Percentiles rank a stretch among this genome's conserved stretches.
phyloP scores from a whole-genome alignment of 2,797 vertebrate genomes.

The Molossus molossus region DNA sequence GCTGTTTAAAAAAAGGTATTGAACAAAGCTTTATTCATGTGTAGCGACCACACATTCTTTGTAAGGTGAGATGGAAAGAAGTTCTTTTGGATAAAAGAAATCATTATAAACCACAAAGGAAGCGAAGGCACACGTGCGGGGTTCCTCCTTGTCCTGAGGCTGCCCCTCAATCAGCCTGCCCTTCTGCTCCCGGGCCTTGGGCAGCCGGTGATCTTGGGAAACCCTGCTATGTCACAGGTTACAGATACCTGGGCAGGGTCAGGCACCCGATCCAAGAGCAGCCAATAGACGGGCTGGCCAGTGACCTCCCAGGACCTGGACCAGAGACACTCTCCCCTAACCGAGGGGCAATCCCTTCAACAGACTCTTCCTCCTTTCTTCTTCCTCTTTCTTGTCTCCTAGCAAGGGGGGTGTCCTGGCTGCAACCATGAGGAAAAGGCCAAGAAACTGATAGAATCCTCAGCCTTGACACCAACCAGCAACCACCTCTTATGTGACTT shows the following conservation, averaged over 20 bases:
- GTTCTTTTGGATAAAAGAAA: neutral
- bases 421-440: neutral
- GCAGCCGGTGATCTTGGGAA: neutral
- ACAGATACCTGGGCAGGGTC: neutral
- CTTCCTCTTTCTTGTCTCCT: neutral
- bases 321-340: neutral
- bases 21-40: neutral
- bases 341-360: neutral
- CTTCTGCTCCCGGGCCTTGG: neutral
- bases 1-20: neutral
- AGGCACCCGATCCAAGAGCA: neutral
- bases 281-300: neutral
- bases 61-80: neutral
- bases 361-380: neutral
- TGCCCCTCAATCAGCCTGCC: neutral
- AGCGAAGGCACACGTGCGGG: neutral
- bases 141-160: accelerated
- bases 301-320: neutral
- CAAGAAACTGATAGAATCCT: neutral
- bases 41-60: neutral
- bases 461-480: neutral
- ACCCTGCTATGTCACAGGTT: neutral
- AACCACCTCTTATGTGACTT: neutral
- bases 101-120: neutral
- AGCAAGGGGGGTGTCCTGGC: neutral